Evolutionary conservation across 1,140 invertebrate species (phyloP).

Genomic region (Tetramorium alpestre): DNA sequence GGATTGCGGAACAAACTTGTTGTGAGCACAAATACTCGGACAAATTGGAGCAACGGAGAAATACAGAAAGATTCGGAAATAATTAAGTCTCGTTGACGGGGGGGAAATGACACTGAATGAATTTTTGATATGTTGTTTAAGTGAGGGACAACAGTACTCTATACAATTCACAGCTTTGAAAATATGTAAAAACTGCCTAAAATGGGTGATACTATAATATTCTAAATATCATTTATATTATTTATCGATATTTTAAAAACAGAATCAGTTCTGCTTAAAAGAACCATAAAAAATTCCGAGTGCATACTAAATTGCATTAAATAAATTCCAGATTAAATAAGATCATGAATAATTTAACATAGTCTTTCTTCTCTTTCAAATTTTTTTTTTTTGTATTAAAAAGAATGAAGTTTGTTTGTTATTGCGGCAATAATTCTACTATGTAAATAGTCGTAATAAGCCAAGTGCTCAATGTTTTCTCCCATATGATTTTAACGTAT

Average conservation of each 20-base stretch:
- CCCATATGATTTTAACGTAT: conserved; percentile 8
- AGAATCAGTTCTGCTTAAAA: background rate
- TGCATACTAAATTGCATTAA: background rate
- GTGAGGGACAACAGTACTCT: background rate
- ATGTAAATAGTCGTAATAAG: conserved; percentile 26
- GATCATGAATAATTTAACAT: background rate
- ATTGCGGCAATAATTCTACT: background rate
- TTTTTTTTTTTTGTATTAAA: background rate
- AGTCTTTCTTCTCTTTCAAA: background rate
- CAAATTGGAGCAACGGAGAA: conserved; percentile 24
- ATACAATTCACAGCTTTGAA: background rate
- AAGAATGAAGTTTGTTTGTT: background rate
- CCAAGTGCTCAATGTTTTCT: conserved; percentile 12
- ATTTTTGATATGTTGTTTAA: background rate
- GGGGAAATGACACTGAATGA: background rate
- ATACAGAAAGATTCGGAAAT: conserved; percentile 16
- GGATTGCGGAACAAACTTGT: conserved; percentile 38
- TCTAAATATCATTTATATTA: background rate
- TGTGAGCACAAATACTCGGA: conserved; percentile 11
- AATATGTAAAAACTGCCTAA: background rate
- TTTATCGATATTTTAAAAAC: background rate
- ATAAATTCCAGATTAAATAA: background rate
- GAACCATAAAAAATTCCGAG: background rate
- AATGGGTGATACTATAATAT: too few species aligned
- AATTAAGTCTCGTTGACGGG: conserved; percentile 32